Percentiles rank a stretch among this genome's conserved stretches.
Evolutionary conservation across 1,140 invertebrate genomes (phyloP).

Genomic region (Homalodisca vitripennis): DNA sequence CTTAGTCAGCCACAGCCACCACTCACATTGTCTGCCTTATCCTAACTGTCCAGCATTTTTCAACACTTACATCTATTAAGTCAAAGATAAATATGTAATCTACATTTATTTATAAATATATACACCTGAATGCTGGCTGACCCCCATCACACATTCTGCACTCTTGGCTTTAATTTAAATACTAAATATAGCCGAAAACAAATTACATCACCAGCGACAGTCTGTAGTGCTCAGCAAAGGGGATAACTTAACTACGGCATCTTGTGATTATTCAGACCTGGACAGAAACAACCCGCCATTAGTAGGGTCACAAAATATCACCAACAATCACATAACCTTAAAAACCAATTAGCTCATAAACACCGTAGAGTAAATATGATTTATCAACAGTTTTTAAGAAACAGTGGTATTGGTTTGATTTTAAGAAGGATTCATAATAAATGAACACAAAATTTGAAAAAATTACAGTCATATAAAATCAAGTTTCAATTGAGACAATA

Average conservation of each 20-base stretch:
- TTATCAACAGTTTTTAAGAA: no score
- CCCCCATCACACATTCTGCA: slow-evolving; percentile 47
- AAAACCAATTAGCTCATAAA: no score
- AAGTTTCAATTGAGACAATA: no score
- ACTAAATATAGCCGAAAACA: slow-evolving; percentile 30
- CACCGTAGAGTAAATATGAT: no score
- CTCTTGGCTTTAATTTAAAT: slow-evolving; percentile 42
- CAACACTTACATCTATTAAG: slow-evolving; percentile 17
- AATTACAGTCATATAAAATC: no score
- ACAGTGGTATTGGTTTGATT: no score
- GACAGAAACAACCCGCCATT: slow-evolving; percentile 44
- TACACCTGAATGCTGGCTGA: slow-evolving; percentile 42
- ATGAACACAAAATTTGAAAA: no score
- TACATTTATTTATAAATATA: slow-evolving; percentile 23
- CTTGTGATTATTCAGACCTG: slow-evolving; percentile 43
- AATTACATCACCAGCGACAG: slow-evolving; percentile 31
- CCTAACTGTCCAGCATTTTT: slow-evolving; percentile 30
- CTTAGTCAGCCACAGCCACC: slow-evolving; percentile 31
- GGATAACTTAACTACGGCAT: slow-evolving; percentile 38
- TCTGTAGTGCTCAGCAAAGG: slow-evolving; percentile 12
- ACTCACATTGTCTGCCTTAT: slow-evolving; percentile 43
- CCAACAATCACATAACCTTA: no score
- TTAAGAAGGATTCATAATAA: no score
- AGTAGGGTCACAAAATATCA: no score
- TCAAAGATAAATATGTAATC: slow-evolving; percentile 11